Evolutionary conservation across 2,888 invertebrate species (phyloP), one percentile per base, ranked within the genome.

Genomic region (Eupithecia subfuscata): DNA sequence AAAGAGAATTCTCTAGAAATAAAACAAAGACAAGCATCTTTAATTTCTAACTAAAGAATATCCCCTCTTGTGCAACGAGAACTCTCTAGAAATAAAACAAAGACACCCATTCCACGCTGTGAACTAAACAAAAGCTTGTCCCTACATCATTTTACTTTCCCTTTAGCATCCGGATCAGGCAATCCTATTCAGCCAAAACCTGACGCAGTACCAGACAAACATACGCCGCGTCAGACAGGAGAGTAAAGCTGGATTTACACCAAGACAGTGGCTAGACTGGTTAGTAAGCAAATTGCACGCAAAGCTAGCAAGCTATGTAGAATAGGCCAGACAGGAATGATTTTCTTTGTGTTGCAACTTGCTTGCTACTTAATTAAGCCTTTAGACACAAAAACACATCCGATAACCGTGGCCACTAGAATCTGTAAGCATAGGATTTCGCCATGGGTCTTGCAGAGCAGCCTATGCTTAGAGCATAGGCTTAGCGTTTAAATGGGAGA

Each of bases 71-170:
- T 60, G 60, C 34, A 64, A 64, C 2, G 34, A 34, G 22, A 64
- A 9, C 18, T 34, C 12, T 18, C 34, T 68, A 45, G 43, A 43
- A 40, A 40, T 45, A 68, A 43, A 45, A 68, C 68, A 68, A 68
- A 68, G 25, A 6, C 67, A 43, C 25, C 43, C 68, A 43, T 68
- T 43, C 25, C 34, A 48, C 48, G 70, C 71, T 76, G 68, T 76
- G 43, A 74, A 71, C 68, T 64, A 71, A 76, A 74, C 76, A 76
- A 76, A 76, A 76, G 74, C 48, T 11, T 70, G 68, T 68, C 40
- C 73, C 56, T 64, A 45, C 73, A 71, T 71, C 73, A 74, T 71
- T 71, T 64, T 71, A 73, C 76, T 71, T 71, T 68, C 73, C 25
- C 56, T 67, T 76, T 52, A 69, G 65, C 74, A 76, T 64, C 69